Conservation (phyloP, 1,140 invertebrate genomes). For the Pseudomyrmex cubaensis region DNA sequence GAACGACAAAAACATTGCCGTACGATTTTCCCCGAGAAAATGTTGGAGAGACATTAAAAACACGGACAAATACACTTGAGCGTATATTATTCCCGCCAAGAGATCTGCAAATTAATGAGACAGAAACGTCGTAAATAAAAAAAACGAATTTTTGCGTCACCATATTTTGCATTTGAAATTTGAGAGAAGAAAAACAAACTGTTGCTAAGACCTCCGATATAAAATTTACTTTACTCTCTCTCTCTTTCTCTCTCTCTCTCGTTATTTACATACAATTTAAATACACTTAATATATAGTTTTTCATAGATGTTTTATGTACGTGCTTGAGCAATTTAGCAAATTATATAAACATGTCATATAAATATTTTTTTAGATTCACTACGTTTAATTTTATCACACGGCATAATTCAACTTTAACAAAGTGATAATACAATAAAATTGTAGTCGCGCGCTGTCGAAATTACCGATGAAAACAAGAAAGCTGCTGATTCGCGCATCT, state of each 20-base stretch:
- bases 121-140: background rate
- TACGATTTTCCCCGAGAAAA: background rate
- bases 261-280: conserved; percentile 24
- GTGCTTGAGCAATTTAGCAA: too few species aligned
- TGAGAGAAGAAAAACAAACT: background rate
- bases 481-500: background rate
- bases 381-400: too few species aligned
- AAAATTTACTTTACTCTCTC: background rate
- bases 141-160: background rate
- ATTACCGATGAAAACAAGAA: background rate
- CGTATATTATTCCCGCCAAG: background rate
- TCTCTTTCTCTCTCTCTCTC: too few species aligned
- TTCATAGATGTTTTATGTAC: too few species aligned
- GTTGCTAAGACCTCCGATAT: background rate
- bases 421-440: background rate
- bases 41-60: background rate
- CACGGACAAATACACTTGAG: background rate
- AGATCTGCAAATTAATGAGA: conserved; percentile 20
- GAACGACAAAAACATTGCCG: background rate
- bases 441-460: background rate
- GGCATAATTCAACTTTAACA: background rate
- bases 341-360: too few species aligned
- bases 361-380: too few species aligned
- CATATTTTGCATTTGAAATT: conserved; percentile 4
- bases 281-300: too few species aligned